A percentile compares a stretch with the other conserved stretches of the same genome.
Conservation (phyloP, 2,113 vertebrate species). For the Istiophorus platypterus region DNA sequence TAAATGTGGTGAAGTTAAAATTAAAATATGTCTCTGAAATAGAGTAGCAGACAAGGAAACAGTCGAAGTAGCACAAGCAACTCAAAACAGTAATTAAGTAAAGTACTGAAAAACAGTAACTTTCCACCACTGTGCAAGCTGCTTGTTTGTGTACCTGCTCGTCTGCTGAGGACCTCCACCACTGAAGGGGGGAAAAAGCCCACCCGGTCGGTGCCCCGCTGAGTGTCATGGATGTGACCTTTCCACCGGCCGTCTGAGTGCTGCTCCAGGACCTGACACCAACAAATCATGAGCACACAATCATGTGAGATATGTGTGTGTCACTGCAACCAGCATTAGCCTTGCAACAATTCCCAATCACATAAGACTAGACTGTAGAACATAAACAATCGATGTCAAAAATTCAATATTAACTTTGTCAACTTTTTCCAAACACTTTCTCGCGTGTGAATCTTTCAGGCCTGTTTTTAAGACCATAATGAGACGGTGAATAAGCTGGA, state of each 20-base stretch:
- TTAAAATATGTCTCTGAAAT: no score
- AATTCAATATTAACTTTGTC: neutral
- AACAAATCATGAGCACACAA: conserved; percentile 4
- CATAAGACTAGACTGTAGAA: neutral
- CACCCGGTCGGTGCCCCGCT: conserved; percentile 92
- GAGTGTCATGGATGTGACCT: conserved; percentile 93
- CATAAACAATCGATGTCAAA: neutral
- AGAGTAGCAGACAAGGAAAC: no score
- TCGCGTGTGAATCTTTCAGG: conserved; percentile 10
- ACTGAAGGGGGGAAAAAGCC: conserved; percentile 97
- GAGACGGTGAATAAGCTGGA: conserved; percentile 51
- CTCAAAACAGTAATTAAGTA: no score
- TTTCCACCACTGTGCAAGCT: neutral
- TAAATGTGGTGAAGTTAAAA: no score
- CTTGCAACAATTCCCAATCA: neutral
- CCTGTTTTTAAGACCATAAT: conserved; percentile 38
- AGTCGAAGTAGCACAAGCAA: no score
- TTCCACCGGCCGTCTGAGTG: conserved; percentile 95
- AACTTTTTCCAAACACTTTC: neutral
- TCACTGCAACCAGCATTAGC: neutral
- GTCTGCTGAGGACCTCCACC: conserved; percentile 94
- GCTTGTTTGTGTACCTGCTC: conserved; percentile 84
- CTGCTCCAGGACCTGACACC: conserved; percentile 92
- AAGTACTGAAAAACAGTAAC: neutral
- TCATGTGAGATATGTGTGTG: neutral